Percentiles rank a stretch among this genome's conserved stretches.
Evolutionary conservation across 2,797 vertebrate species (phyloP).

Genomic region (Petrocephalus schoutedeni): DNA sequence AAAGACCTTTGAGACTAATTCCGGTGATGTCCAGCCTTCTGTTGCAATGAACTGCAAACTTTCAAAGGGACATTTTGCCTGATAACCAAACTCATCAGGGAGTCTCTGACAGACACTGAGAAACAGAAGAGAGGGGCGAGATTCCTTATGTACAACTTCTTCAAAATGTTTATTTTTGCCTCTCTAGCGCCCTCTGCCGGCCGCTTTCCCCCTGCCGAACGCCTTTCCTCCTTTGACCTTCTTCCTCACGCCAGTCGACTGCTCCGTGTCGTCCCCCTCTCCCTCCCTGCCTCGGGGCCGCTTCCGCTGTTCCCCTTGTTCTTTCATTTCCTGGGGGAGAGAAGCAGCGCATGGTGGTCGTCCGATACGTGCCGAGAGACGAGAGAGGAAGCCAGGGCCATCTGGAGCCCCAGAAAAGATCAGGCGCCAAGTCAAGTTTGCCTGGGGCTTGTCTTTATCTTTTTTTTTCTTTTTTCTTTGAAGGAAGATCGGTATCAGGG

Average conservation of each 20-base stretch:
- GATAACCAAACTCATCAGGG: background rate
- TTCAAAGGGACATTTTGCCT: background rate
- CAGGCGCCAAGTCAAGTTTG: too few species aligned
- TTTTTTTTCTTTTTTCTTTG: too few species aligned
- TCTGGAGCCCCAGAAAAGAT: too few species aligned
- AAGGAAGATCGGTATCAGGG: too few species aligned
- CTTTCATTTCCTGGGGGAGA: conserved; percentile 78
- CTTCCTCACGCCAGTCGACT: conserved; percentile 66
- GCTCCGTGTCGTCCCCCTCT: conserved; percentile 61
- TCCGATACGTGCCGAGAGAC: background rate
- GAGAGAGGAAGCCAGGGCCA: background rate
- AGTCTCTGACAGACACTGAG: background rate
- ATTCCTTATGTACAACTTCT: background rate
- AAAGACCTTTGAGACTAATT: background rate
- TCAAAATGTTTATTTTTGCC: background rate
- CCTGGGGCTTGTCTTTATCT: too few species aligned
- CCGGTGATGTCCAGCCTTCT: background rate
- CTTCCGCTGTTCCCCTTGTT: conserved; percentile 84
- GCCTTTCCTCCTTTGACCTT: conserved; percentile 59
- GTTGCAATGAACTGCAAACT: background rate
- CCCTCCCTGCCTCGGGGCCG: conserved; percentile 62
- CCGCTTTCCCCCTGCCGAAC: background rate
- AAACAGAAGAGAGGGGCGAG: background rate
- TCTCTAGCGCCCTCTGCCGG: conserved; percentile 45
- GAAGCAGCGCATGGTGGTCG: background rate